Base-by-base conservation (phyloP, 2,113 vertebrate species). In the Cinclus cinclus region DNA sequence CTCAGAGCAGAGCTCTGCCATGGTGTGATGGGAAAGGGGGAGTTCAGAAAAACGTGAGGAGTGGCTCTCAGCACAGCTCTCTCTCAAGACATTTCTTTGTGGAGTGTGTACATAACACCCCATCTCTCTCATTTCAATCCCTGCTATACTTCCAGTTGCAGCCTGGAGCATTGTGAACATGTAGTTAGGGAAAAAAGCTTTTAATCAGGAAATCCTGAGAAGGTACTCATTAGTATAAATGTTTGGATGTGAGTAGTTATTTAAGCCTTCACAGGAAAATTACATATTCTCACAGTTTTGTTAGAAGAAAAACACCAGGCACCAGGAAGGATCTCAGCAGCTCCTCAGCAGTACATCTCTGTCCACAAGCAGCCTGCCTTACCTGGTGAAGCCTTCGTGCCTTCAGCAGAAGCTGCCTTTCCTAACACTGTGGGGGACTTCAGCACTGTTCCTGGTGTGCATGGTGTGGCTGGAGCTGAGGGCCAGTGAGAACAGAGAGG, bases 381-480 rank as follows among this genome's bases (percentile, higher is more conserved):
- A 91, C 13, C 28, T 0, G 0, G 11, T 85, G 55, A 65, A 85
- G 18, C 20, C 56, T 78, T 55, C 39, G 58, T 0, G 1, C 41
- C 80, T 84, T 64, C 70, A 83, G 63, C 50, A 58, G 60, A 85
- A 89, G 10, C 10, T 0, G 4, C 55, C 21, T 93, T 88, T 71
- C 52, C 63, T 53, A 41, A 55, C 93, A 37, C 47, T 0, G 0
- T 0, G 1, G 13, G 18, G 56, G 24, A 39, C 47, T 46, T 59
- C 62, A 68, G 11, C 10, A 35, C 20, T 25, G 8, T 22, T 53
- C 2, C 2, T 27, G 39, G 58, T 47, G 31, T n/a, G 13, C 33
- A 20, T 37, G 0, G 0, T 58, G n/a, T 0, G 4, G 11, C n/a
- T 92, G 28, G 33, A 55, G 15, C 25, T 7, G 9, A 52, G 39